phyloP scores from a whole-genome alignment of 2,797 vertebrate species.

The Falco columbarius region DNA sequence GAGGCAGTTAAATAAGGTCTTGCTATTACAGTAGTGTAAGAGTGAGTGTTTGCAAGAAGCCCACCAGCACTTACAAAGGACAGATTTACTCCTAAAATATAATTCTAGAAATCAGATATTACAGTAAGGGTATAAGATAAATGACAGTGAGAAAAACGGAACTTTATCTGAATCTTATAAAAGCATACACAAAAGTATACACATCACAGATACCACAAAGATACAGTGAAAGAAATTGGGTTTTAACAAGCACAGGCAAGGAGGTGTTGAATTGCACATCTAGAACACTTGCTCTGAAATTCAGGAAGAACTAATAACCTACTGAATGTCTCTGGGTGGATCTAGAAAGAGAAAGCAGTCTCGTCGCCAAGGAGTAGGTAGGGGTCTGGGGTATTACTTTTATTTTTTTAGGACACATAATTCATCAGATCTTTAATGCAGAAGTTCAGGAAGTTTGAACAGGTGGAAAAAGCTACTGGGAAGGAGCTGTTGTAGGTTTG shows the following conservation, averaged over 20 bases:
- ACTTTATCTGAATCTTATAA: not conserved
- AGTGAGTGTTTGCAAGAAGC: not conserved
- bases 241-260: not conserved
- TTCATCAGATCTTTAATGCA: not conserved
- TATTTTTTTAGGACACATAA: not conserved
- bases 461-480: not conserved
- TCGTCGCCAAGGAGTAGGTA: not conserved
- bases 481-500: not conserved
- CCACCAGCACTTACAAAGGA: not conserved
- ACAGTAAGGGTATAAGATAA: not conserved
- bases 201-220: not conserved
- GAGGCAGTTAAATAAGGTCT: not conserved
- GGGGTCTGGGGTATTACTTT: rapidly evolving
- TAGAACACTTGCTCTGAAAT: not conserved
- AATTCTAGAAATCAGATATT: not conserved
- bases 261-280: not conserved
- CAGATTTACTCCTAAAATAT: not conserved
- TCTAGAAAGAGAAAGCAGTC: not conserved
- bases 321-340: not conserved
- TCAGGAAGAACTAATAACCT: not conserved
- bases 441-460: not conserved
- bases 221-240: not conserved
- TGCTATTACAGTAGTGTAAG: not conserved
- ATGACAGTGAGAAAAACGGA: not conserved
- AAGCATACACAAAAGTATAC: too few species aligned